Conservation (phyloP, 1,140 invertebrate species). For the Pinna nobilis region DNA sequence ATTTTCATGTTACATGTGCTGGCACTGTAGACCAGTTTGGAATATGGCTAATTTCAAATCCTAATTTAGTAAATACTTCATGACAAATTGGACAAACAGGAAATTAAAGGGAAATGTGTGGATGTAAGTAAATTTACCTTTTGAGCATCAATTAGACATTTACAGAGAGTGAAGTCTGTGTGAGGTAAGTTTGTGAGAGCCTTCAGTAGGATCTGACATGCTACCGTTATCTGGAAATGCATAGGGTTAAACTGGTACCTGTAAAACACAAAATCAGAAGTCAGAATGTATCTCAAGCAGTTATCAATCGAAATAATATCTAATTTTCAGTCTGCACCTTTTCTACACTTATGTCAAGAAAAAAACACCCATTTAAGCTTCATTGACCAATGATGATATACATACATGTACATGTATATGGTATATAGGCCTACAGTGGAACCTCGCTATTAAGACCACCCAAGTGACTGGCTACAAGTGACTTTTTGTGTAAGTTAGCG, state of each 20-base stretch:
- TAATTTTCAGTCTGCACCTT: not conserved
- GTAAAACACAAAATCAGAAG: slow-evolving; percentile 37
- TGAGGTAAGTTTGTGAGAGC: slow-evolving; percentile 97
- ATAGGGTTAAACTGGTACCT: slow-evolving; percentile 95
- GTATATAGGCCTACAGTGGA: too few species aligned
- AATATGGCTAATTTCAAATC: too few species aligned
- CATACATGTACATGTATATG: too few species aligned
- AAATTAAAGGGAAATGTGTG: not conserved
- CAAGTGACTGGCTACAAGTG: too few species aligned
- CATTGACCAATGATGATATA: too few species aligned
- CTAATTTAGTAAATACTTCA: too few species aligned
- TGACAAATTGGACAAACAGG: not conserved
- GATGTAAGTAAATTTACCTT: slow-evolving; percentile 78
- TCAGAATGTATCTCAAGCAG: not conserved
- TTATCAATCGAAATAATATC: not conserved
- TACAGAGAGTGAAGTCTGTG: slow-evolving; percentile 97
- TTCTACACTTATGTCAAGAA: not conserved
- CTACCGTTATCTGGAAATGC: slow-evolving; percentile 87
- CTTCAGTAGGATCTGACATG: slow-evolving; percentile 91
- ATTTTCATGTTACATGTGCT: not conserved
- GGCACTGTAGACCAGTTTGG: too few species aligned
- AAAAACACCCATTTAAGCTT: too few species aligned
- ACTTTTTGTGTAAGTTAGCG: not conserved
- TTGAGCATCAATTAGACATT: slow-evolving; percentile 91
- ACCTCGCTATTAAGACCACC: too few species aligned